Percentiles rank a stretch among this genome's conserved stretches.
Conservation (phyloP, 2,113 vertebrate genomes). For the Callospermophilus lateralis region DNA sequence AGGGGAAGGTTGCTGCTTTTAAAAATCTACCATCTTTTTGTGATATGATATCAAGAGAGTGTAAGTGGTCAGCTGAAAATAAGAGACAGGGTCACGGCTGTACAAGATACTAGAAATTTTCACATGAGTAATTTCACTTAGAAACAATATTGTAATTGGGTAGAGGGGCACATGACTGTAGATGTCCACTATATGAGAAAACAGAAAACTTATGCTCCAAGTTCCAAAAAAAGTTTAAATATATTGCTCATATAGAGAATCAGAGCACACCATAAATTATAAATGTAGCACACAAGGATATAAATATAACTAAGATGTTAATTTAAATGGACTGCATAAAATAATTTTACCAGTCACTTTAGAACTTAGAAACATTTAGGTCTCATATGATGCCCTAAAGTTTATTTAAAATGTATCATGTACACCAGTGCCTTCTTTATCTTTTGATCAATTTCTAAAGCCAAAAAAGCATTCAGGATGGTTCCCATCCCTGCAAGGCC, state of each 20-base stretch:
- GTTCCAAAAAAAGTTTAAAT: not conserved
- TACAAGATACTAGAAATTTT: slow-evolving; percentile 24
- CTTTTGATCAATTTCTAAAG: not conserved
- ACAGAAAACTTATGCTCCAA: not conserved
- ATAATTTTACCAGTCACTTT: slow-evolving; percentile 18
- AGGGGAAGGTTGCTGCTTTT: too few relatives aligned
- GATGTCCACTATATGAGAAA: not conserved
- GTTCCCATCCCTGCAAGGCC: not conserved
- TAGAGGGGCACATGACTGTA: not conserved
- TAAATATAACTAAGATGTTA: not conserved
- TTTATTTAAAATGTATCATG: not conserved
- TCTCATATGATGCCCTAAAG: not conserved
- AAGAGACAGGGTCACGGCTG: not conserved
- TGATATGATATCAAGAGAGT: not conserved
- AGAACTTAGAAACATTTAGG: not conserved
- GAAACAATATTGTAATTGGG: not conserved
- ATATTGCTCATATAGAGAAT: not conserved
- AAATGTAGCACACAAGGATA: not conserved
- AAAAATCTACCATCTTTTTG: not conserved
- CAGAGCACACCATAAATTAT: not conserved
- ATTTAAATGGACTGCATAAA: slow-evolving; percentile 17
- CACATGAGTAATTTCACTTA: slow-evolving; percentile 3
- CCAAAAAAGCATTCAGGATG: not conserved
- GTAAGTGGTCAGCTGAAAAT: not conserved
- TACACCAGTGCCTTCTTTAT: not conserved